Conservation (phyloP, 2,113 vertebrate species). For the Cyprinus carpio region DNA sequence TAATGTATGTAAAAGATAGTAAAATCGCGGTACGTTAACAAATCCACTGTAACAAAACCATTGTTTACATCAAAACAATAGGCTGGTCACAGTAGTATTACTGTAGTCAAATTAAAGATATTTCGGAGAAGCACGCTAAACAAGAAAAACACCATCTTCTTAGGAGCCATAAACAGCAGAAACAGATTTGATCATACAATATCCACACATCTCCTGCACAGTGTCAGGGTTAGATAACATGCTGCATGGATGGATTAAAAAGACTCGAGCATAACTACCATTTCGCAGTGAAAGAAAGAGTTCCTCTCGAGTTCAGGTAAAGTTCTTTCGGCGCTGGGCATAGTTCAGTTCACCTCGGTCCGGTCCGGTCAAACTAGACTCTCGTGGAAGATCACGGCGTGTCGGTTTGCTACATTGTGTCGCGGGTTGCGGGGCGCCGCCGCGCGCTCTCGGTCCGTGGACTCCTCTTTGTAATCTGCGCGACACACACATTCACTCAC, state of each 20-base stretch:
- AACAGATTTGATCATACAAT: background rate
- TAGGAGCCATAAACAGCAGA: background rate
- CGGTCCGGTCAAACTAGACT: background rate
- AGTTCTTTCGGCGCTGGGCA: constrained; percentile 41
- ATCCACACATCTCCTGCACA: background rate
- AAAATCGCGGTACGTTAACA: background rate
- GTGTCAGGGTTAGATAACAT: background rate
- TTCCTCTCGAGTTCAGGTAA: constrained; percentile 38
- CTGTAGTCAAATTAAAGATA: background rate
- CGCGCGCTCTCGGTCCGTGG: background rate
- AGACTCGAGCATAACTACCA: constrained; percentile 24
- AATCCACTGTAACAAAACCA: background rate
- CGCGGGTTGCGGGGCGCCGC: background rate
- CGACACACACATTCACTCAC: constrained; percentile 11
- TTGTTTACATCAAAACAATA: background rate
- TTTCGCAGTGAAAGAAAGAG: constrained; percentile 37
- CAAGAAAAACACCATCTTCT: background rate
- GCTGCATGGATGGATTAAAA: constrained; percentile 5
- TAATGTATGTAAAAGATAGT: background rate
- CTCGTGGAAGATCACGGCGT: background rate
- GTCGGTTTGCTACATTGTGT: constrained; percentile 28
- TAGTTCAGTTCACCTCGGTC: constrained; percentile 25
- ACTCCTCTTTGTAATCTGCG: constrained; percentile 34
- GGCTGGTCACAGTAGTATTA: background rate
- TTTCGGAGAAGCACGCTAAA: background rate